phyloP scores from a whole-genome alignment of 2,888 invertebrate species.

The Halocaridina rubra region DNA sequence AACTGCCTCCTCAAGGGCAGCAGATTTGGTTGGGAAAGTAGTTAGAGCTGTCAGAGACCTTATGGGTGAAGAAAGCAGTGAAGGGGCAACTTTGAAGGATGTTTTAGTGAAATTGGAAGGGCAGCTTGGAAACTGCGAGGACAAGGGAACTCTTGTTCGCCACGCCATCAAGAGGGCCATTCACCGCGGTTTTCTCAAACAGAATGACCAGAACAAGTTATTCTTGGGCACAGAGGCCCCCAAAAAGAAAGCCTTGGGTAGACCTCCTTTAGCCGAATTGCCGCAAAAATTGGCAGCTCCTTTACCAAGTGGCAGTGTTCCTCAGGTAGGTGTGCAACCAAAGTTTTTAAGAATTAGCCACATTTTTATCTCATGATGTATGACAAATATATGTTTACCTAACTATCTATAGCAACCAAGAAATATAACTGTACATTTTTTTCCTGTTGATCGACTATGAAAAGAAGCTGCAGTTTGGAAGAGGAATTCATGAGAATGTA shows the following conservation, averaged over 20 bases:
- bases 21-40: constrained; percentile 61
- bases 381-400: no score
- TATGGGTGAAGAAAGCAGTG: constrained; percentile 24
- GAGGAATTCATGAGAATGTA: no score
- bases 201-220: constrained; percentile 34
- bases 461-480: no score
- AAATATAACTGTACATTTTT: no score
- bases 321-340: not conserved
- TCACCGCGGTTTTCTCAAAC: constrained; percentile 59
- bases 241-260: constrained; percentile 32
- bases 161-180: constrained; percentile 60
- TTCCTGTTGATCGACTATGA: no score
- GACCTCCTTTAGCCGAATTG: constrained; percentile 11
- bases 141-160: constrained; percentile 33
- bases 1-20: constrained; percentile 57
- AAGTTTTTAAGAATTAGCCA: no score
- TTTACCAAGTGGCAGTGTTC: not conserved
- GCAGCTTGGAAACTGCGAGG: not conserved
- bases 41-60: constrained; percentile 58
- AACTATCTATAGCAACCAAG: no score
- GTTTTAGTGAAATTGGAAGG: not conserved
- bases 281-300: not conserved
- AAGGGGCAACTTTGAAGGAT: constrained; percentile 53
- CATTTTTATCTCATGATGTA: no score
- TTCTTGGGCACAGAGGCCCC: constrained; percentile 42